Evolutionary conservation across 2,797 vertebrate genomes (phyloP), one percentile per base, ranked within the genome.

Genomic region (Leptoclinus maculatus): DNA sequence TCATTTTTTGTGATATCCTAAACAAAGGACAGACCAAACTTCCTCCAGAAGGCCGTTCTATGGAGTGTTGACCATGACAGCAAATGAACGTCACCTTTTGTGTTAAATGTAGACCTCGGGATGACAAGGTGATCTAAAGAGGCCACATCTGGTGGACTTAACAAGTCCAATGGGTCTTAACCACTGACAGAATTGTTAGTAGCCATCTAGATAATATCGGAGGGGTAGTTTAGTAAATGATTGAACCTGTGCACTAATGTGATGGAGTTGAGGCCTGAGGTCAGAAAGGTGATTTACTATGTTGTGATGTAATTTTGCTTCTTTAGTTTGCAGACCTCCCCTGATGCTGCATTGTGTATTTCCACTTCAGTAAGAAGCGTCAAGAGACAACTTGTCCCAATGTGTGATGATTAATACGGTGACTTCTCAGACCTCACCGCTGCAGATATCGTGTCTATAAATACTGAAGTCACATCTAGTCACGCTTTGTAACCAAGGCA

Each of bases 41-140:
- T 41, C 16, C 27, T 56, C 2, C 11, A 36, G 14, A 57, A 39
- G 14, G 53, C 9, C 2, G 0, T 19, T 54, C n/a, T 5, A 39
- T 10, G 16, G 25, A 25, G 32, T 3, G 3, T 5, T 11, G 19
- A 27, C 49, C 32, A 16, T 23, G 32, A 67, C 13, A 25, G 34
- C 43, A 23, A 53, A 69, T 14, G 2, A 27, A 43, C 5, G 1
- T 56, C 57, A 51, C 45, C 45, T 62, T 65, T 41, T 3, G 21
- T 39, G 65, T 53, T 63, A n/a, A 59, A 78, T 19, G 47, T 11
- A 43, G 53, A 66, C 73, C 66, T 66, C 63, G 29, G 10, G 16
- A 45, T 32, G 66, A 80, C 62, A 39, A 47, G 36, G 27, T 67
- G 34, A 75, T 66, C 63, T 12, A 27, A 79, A 27, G 17, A 58